These are phyloP conservation scores for Phyto melanocephala DNA, from an alignment of 2,888 invertebrate species.

Conservation along the genomic window DNA sequence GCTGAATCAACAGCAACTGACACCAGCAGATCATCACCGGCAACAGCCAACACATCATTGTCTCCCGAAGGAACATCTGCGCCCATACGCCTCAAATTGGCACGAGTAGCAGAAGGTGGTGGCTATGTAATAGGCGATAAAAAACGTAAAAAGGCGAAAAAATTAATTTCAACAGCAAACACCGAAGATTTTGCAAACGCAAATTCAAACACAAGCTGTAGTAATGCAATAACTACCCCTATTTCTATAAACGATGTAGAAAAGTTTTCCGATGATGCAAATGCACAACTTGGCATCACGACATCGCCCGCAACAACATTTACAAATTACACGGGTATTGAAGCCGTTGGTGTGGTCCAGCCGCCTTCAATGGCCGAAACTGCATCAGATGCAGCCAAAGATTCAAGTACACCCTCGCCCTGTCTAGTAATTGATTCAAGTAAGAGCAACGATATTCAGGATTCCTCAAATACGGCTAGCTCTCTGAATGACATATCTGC, in stretches of 20 bases:
- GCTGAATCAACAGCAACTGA: conserved; percentile 70
- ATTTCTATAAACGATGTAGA: conserved; percentile 17
- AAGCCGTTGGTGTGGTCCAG: conserved; percentile 13
- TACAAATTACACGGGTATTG: conserved; percentile 28
- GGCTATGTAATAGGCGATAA: conserved; percentile 78
- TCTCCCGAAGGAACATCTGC: conserved; percentile 79
- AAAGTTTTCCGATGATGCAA: conserved; percentile 52
- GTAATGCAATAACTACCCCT: conserved; percentile 47
- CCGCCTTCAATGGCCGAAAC: conserved; percentile 29
- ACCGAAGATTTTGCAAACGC: conserved; percentile 41
- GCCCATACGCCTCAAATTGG: conserved; percentile 90
- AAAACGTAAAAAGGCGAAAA: conserved; percentile 66
- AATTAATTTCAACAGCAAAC: conserved; percentile 38
- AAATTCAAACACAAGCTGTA: conserved; percentile 49
- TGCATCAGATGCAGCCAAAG: conserved; percentile 68
- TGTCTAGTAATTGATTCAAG: conserved; percentile 74
- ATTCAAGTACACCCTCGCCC: conserved; percentile 73
- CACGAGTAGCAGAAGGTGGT: conserved; percentile 89
- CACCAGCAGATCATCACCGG: conserved; percentile 73
- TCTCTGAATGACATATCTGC: conserved; percentile 70
- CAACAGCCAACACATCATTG: neutral
- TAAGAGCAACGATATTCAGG: conserved; percentile 73
- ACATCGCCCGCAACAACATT: conserved; percentile 43
- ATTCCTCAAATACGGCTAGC: conserved; percentile 69
- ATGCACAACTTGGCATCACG: conserved; percentile 36